phyloP scores from a whole-genome alignment of 2,888 invertebrate genomes.

The Agrochola lychnidis region DNA sequence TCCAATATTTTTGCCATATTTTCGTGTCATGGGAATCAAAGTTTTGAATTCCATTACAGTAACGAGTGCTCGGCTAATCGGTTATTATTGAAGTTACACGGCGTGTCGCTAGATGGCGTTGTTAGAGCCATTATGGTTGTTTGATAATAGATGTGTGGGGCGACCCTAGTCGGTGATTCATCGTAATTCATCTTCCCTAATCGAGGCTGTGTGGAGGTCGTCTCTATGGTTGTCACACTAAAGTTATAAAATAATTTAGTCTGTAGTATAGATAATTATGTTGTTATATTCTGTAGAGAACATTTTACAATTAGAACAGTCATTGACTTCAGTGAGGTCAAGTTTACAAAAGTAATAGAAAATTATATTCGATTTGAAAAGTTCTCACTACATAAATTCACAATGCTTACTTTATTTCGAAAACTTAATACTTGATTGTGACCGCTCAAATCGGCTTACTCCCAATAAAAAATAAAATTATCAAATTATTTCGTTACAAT shows the following conservation, averaged over 20 bases:
- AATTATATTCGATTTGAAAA: background rate
- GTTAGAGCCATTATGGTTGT: conserved; percentile 51
- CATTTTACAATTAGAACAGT: background rate
- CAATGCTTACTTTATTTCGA: conserved; percentile 19
- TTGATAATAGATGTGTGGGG: conserved; percentile 65
- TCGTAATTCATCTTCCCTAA: conserved; percentile 80
- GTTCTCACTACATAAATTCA: conserved; percentile 1
- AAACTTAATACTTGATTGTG: conserved; percentile 1
- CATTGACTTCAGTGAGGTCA: background rate
- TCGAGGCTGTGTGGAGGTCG: conserved; percentile 62
- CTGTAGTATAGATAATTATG: background rate
- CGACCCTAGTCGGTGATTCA: conserved; percentile 74
- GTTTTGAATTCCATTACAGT: conserved; percentile 39
- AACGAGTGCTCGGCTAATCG: conserved; percentile 46
- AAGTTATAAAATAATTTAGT: background rate
- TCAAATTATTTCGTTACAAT: conserved; percentile 27
- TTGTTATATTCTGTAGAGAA: background rate
- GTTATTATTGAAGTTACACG: conserved; percentile 41
- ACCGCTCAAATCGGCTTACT: conserved; percentile 5
- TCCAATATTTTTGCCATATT: conserved; percentile 45
- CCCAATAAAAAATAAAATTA: conserved; percentile 29
- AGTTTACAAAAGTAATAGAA: background rate
- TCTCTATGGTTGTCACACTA: conserved; percentile 56
- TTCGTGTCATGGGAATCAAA: conserved; percentile 36
- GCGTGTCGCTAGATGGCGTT: conserved; percentile 43